Evolutionary conservation across 2,888 invertebrate genomes (phyloP).

Genomic region (Lamellibrachia satsuma): DNA sequence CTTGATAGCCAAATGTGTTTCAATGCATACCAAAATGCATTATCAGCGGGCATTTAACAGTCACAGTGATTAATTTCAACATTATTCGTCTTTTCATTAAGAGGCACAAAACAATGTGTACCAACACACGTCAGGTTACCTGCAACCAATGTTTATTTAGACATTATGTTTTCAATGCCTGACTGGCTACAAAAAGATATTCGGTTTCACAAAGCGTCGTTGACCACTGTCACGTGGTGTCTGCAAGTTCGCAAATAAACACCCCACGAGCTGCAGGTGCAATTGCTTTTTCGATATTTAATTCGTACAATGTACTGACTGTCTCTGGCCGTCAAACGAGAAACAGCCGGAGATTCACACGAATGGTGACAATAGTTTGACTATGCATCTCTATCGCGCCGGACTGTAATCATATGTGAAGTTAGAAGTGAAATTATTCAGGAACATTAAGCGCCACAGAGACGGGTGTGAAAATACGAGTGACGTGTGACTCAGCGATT

Average conservation of each 20-base stretch:
- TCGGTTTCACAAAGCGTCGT: neutral
- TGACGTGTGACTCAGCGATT: neutral
- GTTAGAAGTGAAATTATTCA: neutral
- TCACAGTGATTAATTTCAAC: no score
- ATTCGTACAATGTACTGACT: neutral
- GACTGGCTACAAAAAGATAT: neutral
- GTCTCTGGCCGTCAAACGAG: neutral
- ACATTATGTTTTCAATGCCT: neutral
- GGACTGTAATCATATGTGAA: neutral
- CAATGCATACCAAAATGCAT: no score
- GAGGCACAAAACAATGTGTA: no score
- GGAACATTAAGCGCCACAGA: neutral
- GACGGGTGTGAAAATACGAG: neutral
- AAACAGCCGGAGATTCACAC: neutral
- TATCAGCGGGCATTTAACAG: no score
- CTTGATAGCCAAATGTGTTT: no score
- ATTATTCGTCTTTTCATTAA: no score
- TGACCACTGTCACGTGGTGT: neutral
- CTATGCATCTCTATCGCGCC: neutral
- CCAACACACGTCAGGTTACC: no score
- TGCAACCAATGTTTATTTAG: no score
- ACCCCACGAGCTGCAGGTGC: neutral
- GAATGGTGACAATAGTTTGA: neutral
- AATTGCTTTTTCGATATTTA: neutral
- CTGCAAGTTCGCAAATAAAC: neutral